Percentiles rank a stretch among this genome's conserved stretches.
Conservation (phyloP, 2,888 invertebrate genomes). For the Euplagia quadripunctaria region DNA sequence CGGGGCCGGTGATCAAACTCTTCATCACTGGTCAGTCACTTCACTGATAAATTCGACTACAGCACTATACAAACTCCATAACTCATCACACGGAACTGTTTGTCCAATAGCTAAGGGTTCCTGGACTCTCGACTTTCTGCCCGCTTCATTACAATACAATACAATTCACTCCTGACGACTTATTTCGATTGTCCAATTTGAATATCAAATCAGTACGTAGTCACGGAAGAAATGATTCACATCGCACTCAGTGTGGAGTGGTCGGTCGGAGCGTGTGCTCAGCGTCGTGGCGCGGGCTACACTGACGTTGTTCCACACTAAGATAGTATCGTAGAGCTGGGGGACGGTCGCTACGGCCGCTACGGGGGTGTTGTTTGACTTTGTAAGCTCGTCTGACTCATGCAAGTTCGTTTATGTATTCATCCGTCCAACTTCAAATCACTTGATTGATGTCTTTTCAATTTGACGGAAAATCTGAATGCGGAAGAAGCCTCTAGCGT, state of each 20-base stretch:
- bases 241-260: conserved; percentile 44
- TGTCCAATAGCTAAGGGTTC: conserved; percentile 48
- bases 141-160: conserved; percentile 73
- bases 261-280: conserved; percentile 37
- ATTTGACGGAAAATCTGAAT: conserved; percentile 56
- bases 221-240: conserved; percentile 63
- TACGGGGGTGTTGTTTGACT: conserved; percentile 75
- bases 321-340: conserved; percentile 59
- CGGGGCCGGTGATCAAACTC: conserved; percentile 56
- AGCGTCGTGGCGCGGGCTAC: conserved; percentile 59
- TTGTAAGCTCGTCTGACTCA: conserved; percentile 77
- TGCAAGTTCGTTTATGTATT: conserved; percentile 30
- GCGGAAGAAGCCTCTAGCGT: conserved; percentile 50
- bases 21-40: conserved; percentile 74
- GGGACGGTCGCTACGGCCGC: conserved; percentile 72
- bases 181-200: conserved; percentile 71
- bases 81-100: conserved; percentile 49
- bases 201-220: conserved; percentile 69
- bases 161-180: conserved; percentile 69
- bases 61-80: conserved; percentile 67
- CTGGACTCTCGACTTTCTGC: conserved; percentile 43
- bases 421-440: conserved; percentile 41
- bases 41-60: conserved; percentile 63
- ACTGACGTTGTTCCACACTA: conserved; percentile 60
- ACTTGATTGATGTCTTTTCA: conserved; percentile 49